Evolutionary conservation across 2,113 vertebrate genomes (phyloP).

Genomic region (Mormyrus iriodes): DNA sequence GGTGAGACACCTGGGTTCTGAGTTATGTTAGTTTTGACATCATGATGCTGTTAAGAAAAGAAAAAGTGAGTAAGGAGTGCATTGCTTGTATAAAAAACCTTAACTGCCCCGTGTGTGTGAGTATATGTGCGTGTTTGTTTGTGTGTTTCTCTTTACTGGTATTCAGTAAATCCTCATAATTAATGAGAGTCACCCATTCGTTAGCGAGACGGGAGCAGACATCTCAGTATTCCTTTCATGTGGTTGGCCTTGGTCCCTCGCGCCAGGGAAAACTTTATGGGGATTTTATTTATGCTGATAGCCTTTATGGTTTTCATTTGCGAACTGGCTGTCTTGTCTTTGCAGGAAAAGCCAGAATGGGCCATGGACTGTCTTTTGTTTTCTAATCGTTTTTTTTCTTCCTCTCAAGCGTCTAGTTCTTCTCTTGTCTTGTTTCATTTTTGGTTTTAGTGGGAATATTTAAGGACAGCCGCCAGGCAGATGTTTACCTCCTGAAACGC

Average conservation of each 20-base stretch:
- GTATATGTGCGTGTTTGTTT: neutral
- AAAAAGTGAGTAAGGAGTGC: neutral
- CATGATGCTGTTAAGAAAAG: neutral
- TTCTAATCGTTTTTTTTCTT: neutral
- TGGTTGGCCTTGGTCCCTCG: neutral
- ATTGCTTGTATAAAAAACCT: neutral
- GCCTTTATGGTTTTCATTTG: slow-evolving; percentile 12
- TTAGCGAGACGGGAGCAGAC: neutral
- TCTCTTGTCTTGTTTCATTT: neutral
- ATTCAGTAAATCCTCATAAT: neutral
- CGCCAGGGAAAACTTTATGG: neutral
- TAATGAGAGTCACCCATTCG: neutral
- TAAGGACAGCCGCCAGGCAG: neutral
- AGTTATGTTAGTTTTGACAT: neutral
- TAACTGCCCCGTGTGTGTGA: neutral
- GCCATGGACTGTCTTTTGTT: neutral
- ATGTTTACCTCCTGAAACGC: neutral
- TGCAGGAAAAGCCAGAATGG: neutral
- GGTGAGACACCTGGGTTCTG: neutral
- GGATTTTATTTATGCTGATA: neutral
- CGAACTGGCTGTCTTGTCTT: neutral
- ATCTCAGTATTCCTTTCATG: slow-evolving; percentile 7
- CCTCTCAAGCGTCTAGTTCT: neutral
- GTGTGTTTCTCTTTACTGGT: neutral
- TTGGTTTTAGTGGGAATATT: neutral